A percentile compares a stretch with the other conserved stretches of the same genome.
These are phyloP conservation scores for Thaleichthys pacificus DNA, from an alignment of 2,797 vertebrate genomes.

Conservation along the genomic window DNA sequence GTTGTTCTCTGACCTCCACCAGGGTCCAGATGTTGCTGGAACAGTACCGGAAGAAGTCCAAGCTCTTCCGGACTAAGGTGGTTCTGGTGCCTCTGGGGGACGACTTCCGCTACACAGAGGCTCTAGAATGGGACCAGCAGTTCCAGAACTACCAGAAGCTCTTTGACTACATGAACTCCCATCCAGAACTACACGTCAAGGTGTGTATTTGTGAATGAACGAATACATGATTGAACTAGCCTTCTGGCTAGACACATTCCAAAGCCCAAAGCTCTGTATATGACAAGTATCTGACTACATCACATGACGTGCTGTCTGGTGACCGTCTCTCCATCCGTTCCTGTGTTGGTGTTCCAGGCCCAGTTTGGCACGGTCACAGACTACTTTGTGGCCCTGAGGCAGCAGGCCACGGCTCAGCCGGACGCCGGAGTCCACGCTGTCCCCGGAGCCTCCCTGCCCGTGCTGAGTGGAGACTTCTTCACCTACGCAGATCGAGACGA, in stretches of 20 bases:
- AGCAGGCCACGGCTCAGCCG: not conserved
- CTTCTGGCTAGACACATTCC: not conserved
- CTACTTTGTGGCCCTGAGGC: conserved; percentile 82
- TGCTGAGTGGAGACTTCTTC: conserved; percentile 91
- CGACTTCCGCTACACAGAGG: conserved; percentile 86
- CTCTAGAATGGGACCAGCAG: conserved; percentile 89
- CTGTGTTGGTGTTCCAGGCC: conserved; percentile 70
- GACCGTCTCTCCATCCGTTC: too few relatives aligned
- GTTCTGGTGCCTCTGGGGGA: conserved; percentile 87
- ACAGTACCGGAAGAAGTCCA: conserved; percentile 93
- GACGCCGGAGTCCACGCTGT: conserved; percentile 27
- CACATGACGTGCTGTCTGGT: not conserved
- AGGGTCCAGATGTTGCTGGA: conserved; percentile 87
- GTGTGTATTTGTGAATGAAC: conserved; percentile 49
- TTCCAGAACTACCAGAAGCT: conserved; percentile 90
- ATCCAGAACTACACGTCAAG: conserved; percentile 84
- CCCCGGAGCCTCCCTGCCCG: conserved; percentile 69
- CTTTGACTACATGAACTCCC: conserved; percentile 89
- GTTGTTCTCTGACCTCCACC: conserved; percentile 10
- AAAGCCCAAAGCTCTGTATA: not conserved
- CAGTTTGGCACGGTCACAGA: conserved; percentile 91
- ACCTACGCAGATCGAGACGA: conserved; percentile 93
- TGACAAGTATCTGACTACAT: not conserved
- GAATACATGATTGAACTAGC: not conserved
- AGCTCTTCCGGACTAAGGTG: conserved; percentile 85